Evolutionary conservation across 2,113 vertebrate genomes (phyloP), one percentile per base, ranked within the genome.

Genomic region (Thalassarche chlororhynchos): DNA sequence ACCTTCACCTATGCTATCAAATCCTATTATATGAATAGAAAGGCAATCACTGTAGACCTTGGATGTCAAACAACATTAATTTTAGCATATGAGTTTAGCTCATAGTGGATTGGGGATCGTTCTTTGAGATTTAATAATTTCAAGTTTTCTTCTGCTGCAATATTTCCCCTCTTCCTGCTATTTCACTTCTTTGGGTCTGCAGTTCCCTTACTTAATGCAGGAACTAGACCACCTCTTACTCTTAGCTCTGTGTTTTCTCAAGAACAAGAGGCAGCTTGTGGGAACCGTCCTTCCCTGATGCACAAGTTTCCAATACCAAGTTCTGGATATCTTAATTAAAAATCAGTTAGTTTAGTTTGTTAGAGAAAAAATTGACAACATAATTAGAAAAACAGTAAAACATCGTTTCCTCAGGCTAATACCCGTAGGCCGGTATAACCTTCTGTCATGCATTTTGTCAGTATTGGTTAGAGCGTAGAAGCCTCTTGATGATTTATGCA

Each of bases 391-490:
- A 93, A 14, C 46, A 74, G 38, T 74, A 88, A 95, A 96, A 94
- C 93, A 90, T 79, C 2, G 0, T 96, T 94, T 94, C 96, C 92
- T 95, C 83, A 57, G 95, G 94, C 96, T 95, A 97, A 93, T 81
- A 74, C 64, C 95, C 3, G 0, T 51, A 81, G 88, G 94, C 79
- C 1, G 1, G 11, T 60, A 28, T 86, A 93, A 90, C 83, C 85
- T 94, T 95, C 93, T 95, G 79, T 94, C 69, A 87, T 88, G 65
- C 62, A 14, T 82, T 95, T 94, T 85, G 72, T 89, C 89, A 78
- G 64, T 55, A 31, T 49, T 90, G 58, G 62, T 93, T 84, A 60
- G 42, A 86, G 71, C 3, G 3, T 20, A 61, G 87, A 83, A 91
- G n/a, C 46, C 66, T 90, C 74, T 65, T 76, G 61, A 61, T 90